A percentile compares a stretch with the other conserved stretches of the same genome.
Evolutionary conservation across 1,140 invertebrate genomes (phyloP).

Genomic region (Tetragonula clypearis): DNA sequence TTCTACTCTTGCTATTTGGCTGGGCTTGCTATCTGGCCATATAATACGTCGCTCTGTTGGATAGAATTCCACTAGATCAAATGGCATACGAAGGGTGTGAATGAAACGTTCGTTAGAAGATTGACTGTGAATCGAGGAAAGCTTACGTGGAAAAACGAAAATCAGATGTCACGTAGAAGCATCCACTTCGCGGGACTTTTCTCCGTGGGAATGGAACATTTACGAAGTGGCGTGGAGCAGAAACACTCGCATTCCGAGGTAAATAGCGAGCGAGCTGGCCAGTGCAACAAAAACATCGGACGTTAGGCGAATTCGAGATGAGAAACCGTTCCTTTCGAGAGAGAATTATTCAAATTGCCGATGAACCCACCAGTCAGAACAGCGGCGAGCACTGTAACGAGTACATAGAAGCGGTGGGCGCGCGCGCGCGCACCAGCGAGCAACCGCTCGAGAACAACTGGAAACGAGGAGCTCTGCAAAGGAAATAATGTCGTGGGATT

Average conservation of each 20-base stretch:
- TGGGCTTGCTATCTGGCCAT: background rate
- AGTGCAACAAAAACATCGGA: slow-evolving; percentile 64
- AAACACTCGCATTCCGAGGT: slow-evolving; percentile 42
- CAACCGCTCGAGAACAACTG: slow-evolving; percentile 54
- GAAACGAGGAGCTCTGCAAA: slow-evolving; percentile 46
- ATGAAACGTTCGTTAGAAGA: too few species aligned
- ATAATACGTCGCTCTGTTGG: background rate
- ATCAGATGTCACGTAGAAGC: background rate
- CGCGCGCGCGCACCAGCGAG: slow-evolving; percentile 36
- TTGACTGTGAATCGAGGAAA: background rate
- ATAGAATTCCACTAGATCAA: background rate
- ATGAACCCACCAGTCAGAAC: slow-evolving; percentile 55
- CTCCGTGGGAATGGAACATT: slow-evolving; percentile 39
- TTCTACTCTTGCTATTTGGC: too few species aligned
- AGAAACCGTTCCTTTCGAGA: slow-evolving; percentile 64
- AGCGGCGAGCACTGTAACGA: slow-evolving; percentile 60
- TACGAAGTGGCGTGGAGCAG: slow-evolving; percentile 43
- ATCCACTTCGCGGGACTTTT: slow-evolving; percentile 11
- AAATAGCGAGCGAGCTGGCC: slow-evolving; percentile 31
- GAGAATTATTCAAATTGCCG: slow-evolving; percentile 79
- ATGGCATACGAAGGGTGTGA: background rate
- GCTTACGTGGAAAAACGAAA: slow-evolving; percentile 21
- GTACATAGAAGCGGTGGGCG: slow-evolving; percentile 55
- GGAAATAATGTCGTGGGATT: slow-evolving; percentile 79
- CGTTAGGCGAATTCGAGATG: slow-evolving; percentile 74